Conservation (phyloP, 1,140 invertebrate genomes). For the Drosophila trapezifrons region DNA sequence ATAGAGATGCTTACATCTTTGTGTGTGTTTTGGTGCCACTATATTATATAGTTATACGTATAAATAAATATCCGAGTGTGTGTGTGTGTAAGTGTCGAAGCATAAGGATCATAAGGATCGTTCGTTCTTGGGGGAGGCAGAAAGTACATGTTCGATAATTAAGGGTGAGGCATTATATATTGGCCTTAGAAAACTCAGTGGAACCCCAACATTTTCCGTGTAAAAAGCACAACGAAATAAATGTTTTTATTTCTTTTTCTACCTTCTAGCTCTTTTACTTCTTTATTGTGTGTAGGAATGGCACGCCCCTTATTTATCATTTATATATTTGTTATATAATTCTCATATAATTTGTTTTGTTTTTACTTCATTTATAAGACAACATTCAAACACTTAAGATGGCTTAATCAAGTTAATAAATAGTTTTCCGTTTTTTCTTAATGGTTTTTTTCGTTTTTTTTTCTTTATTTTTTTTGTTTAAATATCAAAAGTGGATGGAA, state of each 20-base stretch:
- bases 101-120: conserved; percentile 3
- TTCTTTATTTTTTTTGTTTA: conserved; percentile 63
- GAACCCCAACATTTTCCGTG: conserved; percentile 45
- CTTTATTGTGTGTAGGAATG: conserved; percentile 45
- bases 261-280: conserved; percentile 17
- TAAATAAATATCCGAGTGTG: conserved; percentile 58
- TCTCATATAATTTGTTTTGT: conserved; percentile 36
- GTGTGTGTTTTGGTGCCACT: conserved; percentile 61
- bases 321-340: conserved; percentile 42
- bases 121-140: conserved; percentile 22
- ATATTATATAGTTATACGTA: conserved; percentile 60
- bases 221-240: conserved; percentile 54
- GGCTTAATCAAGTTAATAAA: conserved; percentile 64
- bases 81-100: conserved; percentile 33
- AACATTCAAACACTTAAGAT: conserved; percentile 74
- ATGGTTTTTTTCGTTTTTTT: conserved; percentile 22
- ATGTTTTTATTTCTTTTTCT: conserved; percentile 19
- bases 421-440: conserved; percentile 27
- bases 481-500: conserved; percentile 82
- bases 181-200: conserved; percentile 20
- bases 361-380: conserved; percentile 41
- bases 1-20: conserved; percentile 46
- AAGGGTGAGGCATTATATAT: background rate
- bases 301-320: conserved; percentile 33
- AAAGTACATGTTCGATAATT: conserved; percentile 21